phyloP scores from a whole-genome alignment of 2,888 invertebrate genomes.

The Lamellibrachia columna region DNA sequence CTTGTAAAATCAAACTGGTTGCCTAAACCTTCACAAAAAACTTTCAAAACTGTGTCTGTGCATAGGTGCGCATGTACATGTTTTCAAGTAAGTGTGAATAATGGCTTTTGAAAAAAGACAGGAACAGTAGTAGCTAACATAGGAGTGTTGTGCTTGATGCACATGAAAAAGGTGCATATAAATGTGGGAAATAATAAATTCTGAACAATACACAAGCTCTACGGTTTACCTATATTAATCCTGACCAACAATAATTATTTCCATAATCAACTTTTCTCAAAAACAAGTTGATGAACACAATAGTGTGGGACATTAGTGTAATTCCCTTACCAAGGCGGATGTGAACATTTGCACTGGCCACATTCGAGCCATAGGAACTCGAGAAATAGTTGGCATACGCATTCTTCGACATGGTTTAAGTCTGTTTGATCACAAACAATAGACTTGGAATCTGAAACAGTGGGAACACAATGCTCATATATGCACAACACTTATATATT shows the following conservation, averaged over 20 bases:
- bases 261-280: not conserved
- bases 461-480: not conserved
- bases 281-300: not conserved
- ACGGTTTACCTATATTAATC: not conserved
- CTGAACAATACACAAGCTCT: not conserved
- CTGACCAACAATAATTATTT: not conserved
- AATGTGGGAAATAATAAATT: too few species aligned
- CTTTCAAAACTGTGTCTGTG: too few species aligned
- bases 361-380: constrained; percentile 78
- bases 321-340: constrained; percentile 75
- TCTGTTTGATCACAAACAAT: not conserved
- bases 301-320: not conserved
- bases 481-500: not conserved
- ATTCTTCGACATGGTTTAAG: not conserved
- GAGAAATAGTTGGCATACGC: not conserved
- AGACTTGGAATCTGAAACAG: not conserved
- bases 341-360: constrained; percentile 77
- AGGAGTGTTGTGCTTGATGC: too few species aligned
- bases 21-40: too few species aligned
- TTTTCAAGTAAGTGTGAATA: too few species aligned
- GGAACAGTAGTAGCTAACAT: too few species aligned
- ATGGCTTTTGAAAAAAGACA: too few species aligned
- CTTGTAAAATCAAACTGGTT: too few species aligned
- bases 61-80: too few species aligned
- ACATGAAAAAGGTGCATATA: too few species aligned